A percentile compares a stretch with the other conserved stretches of the same genome.
These are phyloP conservation scores for Anastrepha ludens DNA, from an alignment of 1,140 invertebrate species.

Conservation along the genomic window DNA sequence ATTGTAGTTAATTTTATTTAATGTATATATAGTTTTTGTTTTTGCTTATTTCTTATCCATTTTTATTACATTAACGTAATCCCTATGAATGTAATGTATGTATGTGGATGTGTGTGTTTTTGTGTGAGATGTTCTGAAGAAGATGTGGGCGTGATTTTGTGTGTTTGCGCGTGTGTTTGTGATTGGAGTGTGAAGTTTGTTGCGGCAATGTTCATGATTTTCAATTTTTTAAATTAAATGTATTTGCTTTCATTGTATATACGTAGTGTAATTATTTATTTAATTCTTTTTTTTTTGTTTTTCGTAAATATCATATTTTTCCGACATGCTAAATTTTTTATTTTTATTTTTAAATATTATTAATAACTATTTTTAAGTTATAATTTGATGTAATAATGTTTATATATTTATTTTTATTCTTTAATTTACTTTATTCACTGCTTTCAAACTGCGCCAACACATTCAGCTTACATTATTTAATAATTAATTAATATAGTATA, in stretches of 20 bases:
- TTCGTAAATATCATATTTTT: not conserved
- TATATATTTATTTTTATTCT: not conserved
- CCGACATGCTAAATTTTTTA: slow-evolving; percentile 8
- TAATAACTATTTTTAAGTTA: slow-evolving; percentile 39
- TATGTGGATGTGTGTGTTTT: not conserved
- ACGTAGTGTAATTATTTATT: not conserved
- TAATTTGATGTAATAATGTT: slow-evolving; percentile 22
- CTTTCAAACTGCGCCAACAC: slow-evolving; percentile 5
- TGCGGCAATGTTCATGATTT: slow-evolving; percentile 4
- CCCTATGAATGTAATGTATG: not conserved
- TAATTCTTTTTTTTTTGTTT: not conserved
- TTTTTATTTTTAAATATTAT: slow-evolving; percentile 19
- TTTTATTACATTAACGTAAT: not conserved
- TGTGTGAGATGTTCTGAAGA: not conserved
- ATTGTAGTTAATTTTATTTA: slow-evolving; percentile 20
- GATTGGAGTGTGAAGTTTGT: slow-evolving; percentile 15
- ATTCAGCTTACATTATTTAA: slow-evolving; percentile 28
- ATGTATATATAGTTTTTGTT: not conserved
- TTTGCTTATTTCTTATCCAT: not conserved
- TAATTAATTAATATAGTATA: slow-evolving; percentile 40
- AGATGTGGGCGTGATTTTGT: not conserved
- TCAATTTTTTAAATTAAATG: slow-evolving; percentile 17
- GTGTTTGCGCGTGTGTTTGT: not conserved
- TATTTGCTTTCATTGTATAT: slow-evolving; percentile 35
- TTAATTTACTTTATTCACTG: slow-evolving; percentile 11